These are phyloP conservation scores for Chymomyza procnemis DNA, from an alignment of 2,888 invertebrate species.

Conservation along the genomic window DNA sequence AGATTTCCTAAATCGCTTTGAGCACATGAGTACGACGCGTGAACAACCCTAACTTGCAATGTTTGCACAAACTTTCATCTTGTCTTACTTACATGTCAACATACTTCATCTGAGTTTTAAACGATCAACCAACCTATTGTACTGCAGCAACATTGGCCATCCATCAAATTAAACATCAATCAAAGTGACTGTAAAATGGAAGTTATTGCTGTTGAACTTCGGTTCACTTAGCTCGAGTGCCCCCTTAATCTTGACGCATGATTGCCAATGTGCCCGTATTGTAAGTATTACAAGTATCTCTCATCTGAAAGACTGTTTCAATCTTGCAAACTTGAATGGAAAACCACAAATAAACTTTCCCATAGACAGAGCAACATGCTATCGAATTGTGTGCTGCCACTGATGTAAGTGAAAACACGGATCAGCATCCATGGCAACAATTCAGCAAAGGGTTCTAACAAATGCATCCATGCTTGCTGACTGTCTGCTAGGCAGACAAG, in stretches of 20 bases:
- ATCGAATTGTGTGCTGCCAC: not conserved
- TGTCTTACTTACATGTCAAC: not conserved
- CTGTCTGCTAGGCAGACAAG: conserved; percentile 45
- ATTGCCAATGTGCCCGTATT: not conserved
- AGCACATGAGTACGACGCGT: not conserved
- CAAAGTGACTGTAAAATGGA: conserved; percentile 26
- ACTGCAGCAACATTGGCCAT: conserved; percentile 24
- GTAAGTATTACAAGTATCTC: not conserved
- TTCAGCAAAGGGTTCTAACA: conserved; percentile 47
- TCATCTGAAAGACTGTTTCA: not conserved
- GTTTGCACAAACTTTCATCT: not conserved
- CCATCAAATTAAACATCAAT: conserved; percentile 60
- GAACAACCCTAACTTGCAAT: not conserved
- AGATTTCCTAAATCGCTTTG: not conserved
- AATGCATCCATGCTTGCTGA: not conserved
- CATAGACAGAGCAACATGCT: not conserved
- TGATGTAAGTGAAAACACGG: conserved; percentile 69
- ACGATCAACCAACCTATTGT: not conserved
- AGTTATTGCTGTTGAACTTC: not conserved
- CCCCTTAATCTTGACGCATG: not conserved
- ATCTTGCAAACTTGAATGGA: not conserved
- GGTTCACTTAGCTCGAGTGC: not conserved
- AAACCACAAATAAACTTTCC: not conserved
- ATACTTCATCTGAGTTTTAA: not conserved
- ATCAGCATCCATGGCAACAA: conserved; percentile 65